Evolutionary conservation across 2,888 invertebrate species (phyloP).

Genomic region (Camptogramma bilineatum): DNA sequence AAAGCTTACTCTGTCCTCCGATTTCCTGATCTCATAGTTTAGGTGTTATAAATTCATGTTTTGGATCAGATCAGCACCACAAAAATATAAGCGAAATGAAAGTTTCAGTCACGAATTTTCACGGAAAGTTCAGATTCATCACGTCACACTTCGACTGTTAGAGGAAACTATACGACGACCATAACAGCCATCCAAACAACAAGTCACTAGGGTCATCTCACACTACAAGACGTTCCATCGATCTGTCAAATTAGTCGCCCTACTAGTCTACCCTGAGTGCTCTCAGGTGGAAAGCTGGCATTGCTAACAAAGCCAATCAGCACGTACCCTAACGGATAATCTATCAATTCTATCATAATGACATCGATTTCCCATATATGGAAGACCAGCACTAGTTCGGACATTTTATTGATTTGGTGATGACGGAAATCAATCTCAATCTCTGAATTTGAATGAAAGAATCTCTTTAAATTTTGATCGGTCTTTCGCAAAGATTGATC

Average conservation of each 20-base stretch:
- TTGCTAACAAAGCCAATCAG: conserved; percentile 83
- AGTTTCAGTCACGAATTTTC: too few species aligned
- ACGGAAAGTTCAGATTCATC: background rate
- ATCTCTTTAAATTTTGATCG: too few species aligned
- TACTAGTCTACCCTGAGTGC: conserved; percentile 57
- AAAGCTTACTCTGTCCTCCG: too few species aligned
- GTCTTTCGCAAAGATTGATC: too few species aligned
- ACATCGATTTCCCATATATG: conserved; percentile 77
- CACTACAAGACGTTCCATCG: conserved; percentile 64
- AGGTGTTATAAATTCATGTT: too few species aligned
- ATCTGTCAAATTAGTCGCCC: conserved; percentile 81
- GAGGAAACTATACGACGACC: conserved; percentile 19
- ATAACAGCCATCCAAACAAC: conserved; percentile 43
- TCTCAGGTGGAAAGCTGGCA: conserved; percentile 74
- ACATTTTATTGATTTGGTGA: background rate
- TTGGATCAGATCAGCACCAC: too few species aligned
- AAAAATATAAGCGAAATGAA: background rate
- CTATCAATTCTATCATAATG: conserved; percentile 85
- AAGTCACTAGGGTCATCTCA: conserved; percentile 70
- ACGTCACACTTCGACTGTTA: background rate
- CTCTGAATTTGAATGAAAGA: too few species aligned
- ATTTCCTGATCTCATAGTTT: too few species aligned
- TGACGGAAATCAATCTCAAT: too few species aligned
- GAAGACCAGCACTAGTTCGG: conserved; percentile 2
- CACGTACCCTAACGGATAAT: conserved; percentile 76